A percentile compares a stretch with the other conserved stretches of the same genome.
Conservation (phyloP, 30 jellyfish, hydroid and myxozoan species). For the Catostylus mosaicus region DNA sequence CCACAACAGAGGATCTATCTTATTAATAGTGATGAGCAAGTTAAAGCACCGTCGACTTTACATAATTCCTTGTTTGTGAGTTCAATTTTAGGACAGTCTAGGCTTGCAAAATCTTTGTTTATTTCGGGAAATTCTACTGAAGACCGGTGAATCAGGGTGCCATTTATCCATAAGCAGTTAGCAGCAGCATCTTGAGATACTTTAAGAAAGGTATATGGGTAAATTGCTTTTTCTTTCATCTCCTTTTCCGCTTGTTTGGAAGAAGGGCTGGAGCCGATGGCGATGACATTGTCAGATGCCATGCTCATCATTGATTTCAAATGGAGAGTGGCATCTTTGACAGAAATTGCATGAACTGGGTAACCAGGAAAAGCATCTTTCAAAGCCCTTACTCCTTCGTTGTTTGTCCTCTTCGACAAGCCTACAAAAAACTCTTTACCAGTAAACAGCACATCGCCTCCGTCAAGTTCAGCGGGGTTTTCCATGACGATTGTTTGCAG, state of each 20-base stretch:
- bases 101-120: constrained; percentile 28
- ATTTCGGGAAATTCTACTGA: constrained; percentile 69
- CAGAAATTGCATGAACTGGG: constrained; percentile 78
- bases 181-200: constrained; percentile 84
- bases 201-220: constrained; percentile 37
- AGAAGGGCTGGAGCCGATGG: constrained; percentile 51
- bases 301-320: constrained; percentile 77
- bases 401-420: constrained; percentile 68
- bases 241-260: constrained; percentile 48
- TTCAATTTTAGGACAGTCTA: constrained; percentile 44
- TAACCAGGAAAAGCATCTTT: constrained; percentile 53
- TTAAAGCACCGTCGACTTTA: constrained; percentile 92
- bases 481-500: constrained; percentile 52
- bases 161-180: constrained; percentile 79
- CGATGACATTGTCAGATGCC: constrained; percentile 71
- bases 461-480: constrained; percentile 87
- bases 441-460: constrained; percentile 96
- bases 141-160: constrained; percentile 69
- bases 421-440: constrained; percentile 95
- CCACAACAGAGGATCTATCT: background rate
- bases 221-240: constrained; percentile 61
- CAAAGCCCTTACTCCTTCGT: constrained; percentile 60
- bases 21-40: constrained; percentile 72
- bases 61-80: constrained; percentile 63
- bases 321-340: constrained; percentile 67